phyloP scores from a whole-genome alignment of 2,888 invertebrate species.

The Tiphia femorata region DNA sequence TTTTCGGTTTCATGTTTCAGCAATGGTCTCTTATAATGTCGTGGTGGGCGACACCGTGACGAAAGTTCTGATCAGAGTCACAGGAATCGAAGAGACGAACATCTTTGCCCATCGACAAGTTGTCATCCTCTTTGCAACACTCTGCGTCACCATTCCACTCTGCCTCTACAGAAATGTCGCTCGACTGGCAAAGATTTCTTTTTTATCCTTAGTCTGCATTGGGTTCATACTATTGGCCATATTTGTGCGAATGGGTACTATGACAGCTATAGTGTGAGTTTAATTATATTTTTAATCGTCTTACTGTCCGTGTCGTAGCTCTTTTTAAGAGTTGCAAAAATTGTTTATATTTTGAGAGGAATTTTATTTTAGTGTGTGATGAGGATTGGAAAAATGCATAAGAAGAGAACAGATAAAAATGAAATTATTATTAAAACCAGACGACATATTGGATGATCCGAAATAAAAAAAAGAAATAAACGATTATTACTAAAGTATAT shows the following conservation, averaged over 20 bases:
- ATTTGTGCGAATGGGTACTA: conserved; percentile 73
- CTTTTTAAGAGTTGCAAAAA: too few relatives aligned
- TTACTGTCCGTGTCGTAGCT: too few relatives aligned
- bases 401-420: too few relatives aligned
- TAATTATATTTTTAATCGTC: background rate
- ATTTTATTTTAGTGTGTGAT: too few relatives aligned
- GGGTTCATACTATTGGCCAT: conserved; percentile 80
- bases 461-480: too few relatives aligned
- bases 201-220: conserved; percentile 79
- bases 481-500: too few relatives aligned
- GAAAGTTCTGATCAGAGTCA: conserved; percentile 82
- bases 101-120: conserved; percentile 76
- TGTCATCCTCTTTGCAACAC: conserved; percentile 79
- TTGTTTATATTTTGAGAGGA: too few relatives aligned
- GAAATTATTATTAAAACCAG: too few relatives aligned
- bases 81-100: conserved; percentile 72
- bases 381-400: too few relatives aligned
- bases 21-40: conserved; percentile 90
- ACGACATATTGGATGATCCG: too few relatives aligned
- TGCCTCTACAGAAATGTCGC: conserved; percentile 84
- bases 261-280: conserved; percentile 77
- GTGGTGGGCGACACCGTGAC: conserved; percentile 89
- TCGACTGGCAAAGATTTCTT: conserved; percentile 78
- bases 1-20: too few relatives aligned
- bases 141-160: conserved; percentile 82